phyloP scores from a whole-genome alignment of 2,888 invertebrate species.

The Athripsodes cinereus region DNA sequence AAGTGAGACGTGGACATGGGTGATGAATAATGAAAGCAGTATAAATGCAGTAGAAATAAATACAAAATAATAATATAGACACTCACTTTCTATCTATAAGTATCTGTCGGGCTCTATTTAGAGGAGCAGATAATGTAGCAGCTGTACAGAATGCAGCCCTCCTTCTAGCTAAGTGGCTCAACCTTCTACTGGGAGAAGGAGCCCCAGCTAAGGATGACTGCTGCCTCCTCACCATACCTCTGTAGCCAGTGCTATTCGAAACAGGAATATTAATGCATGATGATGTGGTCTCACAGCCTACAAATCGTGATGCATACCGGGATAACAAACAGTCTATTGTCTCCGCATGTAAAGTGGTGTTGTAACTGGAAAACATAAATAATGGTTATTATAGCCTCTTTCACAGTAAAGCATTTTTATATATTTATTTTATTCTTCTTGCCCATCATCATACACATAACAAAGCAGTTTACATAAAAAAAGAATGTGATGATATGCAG shows the following conservation, averaged over 20 bases:
- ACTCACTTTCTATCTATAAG: conserved; percentile 60
- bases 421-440: too few relatives aligned
- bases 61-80: too few relatives aligned
- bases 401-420: neutral
- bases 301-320: conserved; percentile 62
- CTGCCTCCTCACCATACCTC: neutral
- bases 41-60: too few relatives aligned
- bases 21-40: too few relatives aligned
- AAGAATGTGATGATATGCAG: too few relatives aligned
- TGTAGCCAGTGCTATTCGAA: neutral
- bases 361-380: conserved; percentile 53
- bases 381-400: neutral
- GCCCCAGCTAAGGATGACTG: neutral
- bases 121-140: conserved; percentile 44
- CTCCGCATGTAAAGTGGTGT: conserved; percentile 62
- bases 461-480: too few relatives aligned
- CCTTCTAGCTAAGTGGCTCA: conserved; percentile 71
- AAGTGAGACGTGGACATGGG: too few relatives aligned
- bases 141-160: conserved; percentile 72
- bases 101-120: conserved; percentile 50
- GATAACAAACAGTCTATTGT: conserved; percentile 61
- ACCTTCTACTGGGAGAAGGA: conserved; percentile 67
- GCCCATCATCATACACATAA: too few relatives aligned
- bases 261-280: conserved; percentile 9
- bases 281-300: conserved; percentile 71